These are phyloP conservation scores for Eubucco bourcierii DNA, from an alignment of 2,113 vertebrate genomes.

Conservation along the genomic window DNA sequence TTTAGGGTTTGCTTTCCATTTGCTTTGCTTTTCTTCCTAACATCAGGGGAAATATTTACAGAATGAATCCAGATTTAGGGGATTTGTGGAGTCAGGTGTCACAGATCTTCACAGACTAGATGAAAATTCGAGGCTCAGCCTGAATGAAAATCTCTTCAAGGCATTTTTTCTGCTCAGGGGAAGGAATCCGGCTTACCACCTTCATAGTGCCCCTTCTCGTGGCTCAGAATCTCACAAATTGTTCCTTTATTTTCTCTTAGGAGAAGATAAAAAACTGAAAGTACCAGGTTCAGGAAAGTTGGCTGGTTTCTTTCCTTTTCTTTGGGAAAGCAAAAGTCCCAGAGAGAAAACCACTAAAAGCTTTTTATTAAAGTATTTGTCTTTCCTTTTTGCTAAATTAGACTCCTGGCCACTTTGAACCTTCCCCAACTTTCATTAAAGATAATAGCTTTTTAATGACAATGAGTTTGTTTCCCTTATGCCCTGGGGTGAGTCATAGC, in stretches of 20 bases:
- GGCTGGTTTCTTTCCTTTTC: neutral
- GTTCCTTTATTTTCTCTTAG: neutral
- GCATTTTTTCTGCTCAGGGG: neutral
- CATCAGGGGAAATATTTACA: neutral
- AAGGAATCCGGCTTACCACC: neutral
- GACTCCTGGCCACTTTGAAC: neutral
- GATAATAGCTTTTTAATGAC: conserved; percentile 5
- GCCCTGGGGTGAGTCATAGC: neutral
- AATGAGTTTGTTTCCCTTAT: neutral
- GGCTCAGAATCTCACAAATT: neutral
- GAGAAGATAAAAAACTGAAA: neutral
- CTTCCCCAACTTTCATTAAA: neutral
- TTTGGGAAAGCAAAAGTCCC: neutral
- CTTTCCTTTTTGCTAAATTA: conserved; percentile 15
- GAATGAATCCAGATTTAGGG: neutral
- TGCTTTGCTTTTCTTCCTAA: neutral
- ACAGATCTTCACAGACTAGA: neutral
- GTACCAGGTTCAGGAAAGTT: neutral
- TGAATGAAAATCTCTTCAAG: neutral
- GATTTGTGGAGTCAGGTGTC: neutral
- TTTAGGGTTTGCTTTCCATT: neutral
- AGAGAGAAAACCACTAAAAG: neutral
- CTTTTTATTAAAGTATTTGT: conserved; percentile 19
- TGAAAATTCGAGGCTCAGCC: neutral
- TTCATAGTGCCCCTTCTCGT: neutral